Conservation (phyloP, 2,797 vertebrate species). For the Hippocampus kuda region DNA sequence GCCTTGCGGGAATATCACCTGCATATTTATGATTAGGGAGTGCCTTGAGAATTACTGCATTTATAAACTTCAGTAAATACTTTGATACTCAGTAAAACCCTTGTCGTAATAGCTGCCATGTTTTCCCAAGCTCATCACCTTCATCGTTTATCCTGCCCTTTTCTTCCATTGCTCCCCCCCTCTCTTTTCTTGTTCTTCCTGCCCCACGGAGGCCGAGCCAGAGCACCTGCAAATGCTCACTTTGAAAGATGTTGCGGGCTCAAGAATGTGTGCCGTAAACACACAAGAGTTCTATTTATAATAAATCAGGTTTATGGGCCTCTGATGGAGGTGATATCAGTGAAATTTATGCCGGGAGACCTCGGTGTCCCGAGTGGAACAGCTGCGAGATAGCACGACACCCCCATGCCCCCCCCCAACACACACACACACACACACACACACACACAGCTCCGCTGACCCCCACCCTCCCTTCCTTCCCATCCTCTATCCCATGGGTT, state of each 20-base stretch:
- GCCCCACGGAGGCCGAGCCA: conserved; percentile 52
- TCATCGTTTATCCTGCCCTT: conserved; percentile 34
- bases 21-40: conserved; percentile 1
- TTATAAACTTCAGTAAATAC: conserved; percentile 22
- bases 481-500: background rate
- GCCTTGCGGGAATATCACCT: conserved; percentile 11
- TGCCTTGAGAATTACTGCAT: conserved; percentile 37
- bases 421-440: no score
- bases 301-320: conserved; percentile 99
- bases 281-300: conserved; percentile 94
- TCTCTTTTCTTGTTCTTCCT: conserved; percentile 21
- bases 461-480: background rate
- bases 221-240: conserved; percentile 90
- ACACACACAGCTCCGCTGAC: conserved; percentile 27
- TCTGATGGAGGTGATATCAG: conserved; percentile 96
- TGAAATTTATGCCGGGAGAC: conserved; percentile 86
- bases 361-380: conserved; percentile 73
- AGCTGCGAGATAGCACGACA: conserved; percentile 74
- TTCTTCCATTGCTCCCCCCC: background rate
- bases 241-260: conserved; percentile 83
- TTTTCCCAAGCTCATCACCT: conserved; percentile 38
- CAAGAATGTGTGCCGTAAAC: conserved; percentile 97
- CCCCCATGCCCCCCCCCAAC: conserved; percentile 28
- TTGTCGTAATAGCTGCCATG: conserved; percentile 38
- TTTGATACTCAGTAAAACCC: background rate